Conservation (phyloP, 1,140 invertebrate species). For the Leptopilina clavipes region DNA sequence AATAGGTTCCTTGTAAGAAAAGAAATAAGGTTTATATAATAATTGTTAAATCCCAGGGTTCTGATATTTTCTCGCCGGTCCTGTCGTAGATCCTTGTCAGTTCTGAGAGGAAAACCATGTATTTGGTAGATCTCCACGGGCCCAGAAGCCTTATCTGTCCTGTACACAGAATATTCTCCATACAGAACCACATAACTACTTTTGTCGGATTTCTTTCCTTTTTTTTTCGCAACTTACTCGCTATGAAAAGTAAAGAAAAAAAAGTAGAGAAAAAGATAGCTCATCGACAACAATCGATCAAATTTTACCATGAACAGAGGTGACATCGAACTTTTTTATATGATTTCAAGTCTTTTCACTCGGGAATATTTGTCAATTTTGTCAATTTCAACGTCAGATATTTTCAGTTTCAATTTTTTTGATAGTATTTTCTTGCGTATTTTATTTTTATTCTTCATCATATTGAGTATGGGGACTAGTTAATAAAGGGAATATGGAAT, state of each 20-base stretch:
- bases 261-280: conserved; percentile 43
- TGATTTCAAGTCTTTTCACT: too few species aligned
- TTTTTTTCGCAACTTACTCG: conserved; percentile 47
- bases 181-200: conserved; percentile 64
- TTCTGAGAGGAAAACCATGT: conserved; percentile 73
- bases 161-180: conserved; percentile 56
- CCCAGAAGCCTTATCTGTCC: conserved; percentile 57
- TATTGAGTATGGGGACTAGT: too few species aligned
- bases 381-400: too few species aligned
- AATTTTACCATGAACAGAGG: conserved; percentile 67
- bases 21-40: conserved; percentile 8
- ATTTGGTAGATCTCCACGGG: conserved; percentile 62
- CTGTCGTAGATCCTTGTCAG: conserved; percentile 48
- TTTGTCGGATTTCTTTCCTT: conserved; percentile 56
- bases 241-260: conserved; percentile 39
- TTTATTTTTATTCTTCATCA: too few species aligned
- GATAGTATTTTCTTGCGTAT: too few species aligned
- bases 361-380: too few species aligned
- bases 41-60: conserved; percentile 40
- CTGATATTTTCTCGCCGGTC: conserved; percentile 43
- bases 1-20: not conserved
- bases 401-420: too few species aligned
- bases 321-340: conserved; percentile 37
- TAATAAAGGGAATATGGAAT: too few species aligned
- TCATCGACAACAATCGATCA: conserved; percentile 68